A percentile compares a stretch with the other conserved stretches of the same genome.
phyloP scores from a whole-genome alignment of 2,888 invertebrate species.

The Meghimatium bilineatum region DNA sequence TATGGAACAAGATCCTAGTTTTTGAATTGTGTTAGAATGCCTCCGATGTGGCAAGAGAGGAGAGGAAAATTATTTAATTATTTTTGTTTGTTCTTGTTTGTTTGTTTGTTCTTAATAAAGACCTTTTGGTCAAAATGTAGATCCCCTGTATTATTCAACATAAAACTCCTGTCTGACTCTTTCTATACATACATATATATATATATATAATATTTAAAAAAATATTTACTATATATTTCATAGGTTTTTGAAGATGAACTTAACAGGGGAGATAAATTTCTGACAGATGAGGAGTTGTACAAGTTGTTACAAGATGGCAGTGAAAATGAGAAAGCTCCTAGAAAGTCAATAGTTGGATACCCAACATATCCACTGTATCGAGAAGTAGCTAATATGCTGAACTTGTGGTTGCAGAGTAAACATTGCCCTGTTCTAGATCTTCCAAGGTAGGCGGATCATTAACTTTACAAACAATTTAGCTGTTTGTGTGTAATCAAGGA shows the following conservation, averaged over 20 bases:
- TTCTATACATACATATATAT: too few relatives aligned
- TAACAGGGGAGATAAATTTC: slow-evolving; percentile 57
- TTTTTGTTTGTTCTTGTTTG: too few relatives aligned
- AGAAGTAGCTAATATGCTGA: slow-evolving; percentile 67
- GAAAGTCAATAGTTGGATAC: slow-evolving; percentile 68
- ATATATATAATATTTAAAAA: too few relatives aligned
- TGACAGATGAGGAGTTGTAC: slow-evolving; percentile 59
- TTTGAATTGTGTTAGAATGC: too few relatives aligned
- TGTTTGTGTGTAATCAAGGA: background rate
- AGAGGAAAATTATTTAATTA: too few relatives aligned
- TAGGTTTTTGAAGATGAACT: slow-evolving; percentile 64
- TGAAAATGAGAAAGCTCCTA: slow-evolving; percentile 49
- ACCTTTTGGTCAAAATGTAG: too few relatives aligned
- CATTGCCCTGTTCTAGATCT: slow-evolving; percentile 70
- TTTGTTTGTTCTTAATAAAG: too few relatives aligned
- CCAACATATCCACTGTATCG: slow-evolving; percentile 70
- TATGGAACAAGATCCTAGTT: too few relatives aligned
- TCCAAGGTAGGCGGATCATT: slow-evolving; percentile 59
- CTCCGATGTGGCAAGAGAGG: too few relatives aligned
- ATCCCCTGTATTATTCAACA: too few relatives aligned
- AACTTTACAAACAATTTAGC: background rate
- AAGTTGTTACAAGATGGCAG: slow-evolving; percentile 53
- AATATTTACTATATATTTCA: background rate
- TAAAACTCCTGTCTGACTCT: too few relatives aligned
- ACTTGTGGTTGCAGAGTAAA: slow-evolving; percentile 69